Conservation (phyloP, 2,888 invertebrate genomes). For the Parnassius glacialis region DNA sequence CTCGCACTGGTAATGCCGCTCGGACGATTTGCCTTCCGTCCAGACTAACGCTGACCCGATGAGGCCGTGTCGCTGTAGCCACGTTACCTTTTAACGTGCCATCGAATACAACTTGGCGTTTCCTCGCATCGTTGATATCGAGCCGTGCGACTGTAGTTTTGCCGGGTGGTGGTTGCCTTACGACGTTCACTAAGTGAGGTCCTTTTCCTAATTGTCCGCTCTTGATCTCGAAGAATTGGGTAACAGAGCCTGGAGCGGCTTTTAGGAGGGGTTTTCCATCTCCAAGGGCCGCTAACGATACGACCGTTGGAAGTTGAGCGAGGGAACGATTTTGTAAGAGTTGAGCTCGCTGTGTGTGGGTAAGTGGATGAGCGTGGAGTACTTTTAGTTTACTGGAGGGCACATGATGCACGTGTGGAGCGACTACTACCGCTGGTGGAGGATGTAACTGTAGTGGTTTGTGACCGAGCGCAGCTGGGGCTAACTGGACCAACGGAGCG, state of each 20-base stretch:
- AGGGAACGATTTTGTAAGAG: constrained; percentile 52
- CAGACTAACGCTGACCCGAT: constrained; percentile 49
- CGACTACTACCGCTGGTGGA: constrained; percentile 46
- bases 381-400: constrained; percentile 62
- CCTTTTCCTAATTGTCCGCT: constrained; percentile 63
- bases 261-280: constrained; percentile 54
- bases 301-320: constrained; percentile 55
- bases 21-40: constrained; percentile 59
- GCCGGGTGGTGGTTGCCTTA: constrained; percentile 59
- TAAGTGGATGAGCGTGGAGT: constrained; percentile 63
- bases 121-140: constrained; percentile 52
- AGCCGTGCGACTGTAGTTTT: constrained; percentile 49
- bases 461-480: constrained; percentile 43
- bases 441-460: constrained; percentile 43
- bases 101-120: constrained; percentile 48
- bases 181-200: constrained; percentile 68
- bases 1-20: constrained; percentile 43
- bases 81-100: constrained; percentile 44
- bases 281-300: constrained; percentile 60
- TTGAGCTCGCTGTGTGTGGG: constrained; percentile 57
- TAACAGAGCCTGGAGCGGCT: constrained; percentile 56
- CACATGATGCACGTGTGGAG: constrained; percentile 53
- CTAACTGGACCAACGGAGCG: constrained; percentile 52
- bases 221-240: constrained; percentile 71
- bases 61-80: constrained; percentile 40